A percentile compares a stretch with the other conserved stretches of the same genome.
These are phyloP conservation scores for Macrotrachela quadricornifera DNA, from an alignment of 1,140 invertebrate genomes.

Conservation along the genomic window DNA sequence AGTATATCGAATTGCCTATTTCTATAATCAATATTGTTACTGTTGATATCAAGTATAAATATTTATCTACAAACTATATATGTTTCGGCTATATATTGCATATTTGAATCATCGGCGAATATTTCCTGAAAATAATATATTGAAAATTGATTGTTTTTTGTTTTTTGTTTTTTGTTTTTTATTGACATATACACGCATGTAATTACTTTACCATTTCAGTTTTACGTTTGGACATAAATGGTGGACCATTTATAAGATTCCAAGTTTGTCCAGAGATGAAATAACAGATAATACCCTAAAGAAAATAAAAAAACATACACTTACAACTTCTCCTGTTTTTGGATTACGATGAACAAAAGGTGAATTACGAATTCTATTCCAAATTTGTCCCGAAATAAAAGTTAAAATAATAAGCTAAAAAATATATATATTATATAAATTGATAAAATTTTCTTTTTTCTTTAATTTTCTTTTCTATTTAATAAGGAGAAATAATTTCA, in stretches of 20 bases:
- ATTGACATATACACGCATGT: slow-evolving; percentile 8
- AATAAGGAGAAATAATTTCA: background rate
- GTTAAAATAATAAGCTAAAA: slow-evolving; percentile 66
- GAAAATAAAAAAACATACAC: slow-evolving; percentile 7
- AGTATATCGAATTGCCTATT: background rate
- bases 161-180: background rate
- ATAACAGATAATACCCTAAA: slow-evolving; percentile 65
- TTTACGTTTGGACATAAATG: slow-evolving; percentile 28
- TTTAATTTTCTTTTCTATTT: background rate
- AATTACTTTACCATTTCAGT: slow-evolving; percentile 27
- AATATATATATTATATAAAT: no score
- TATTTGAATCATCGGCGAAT: slow-evolving; percentile 26
- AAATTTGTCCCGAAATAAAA: slow-evolving; percentile 99
- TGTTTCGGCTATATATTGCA: slow-evolving; percentile 88
- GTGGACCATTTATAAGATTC: slow-evolving; percentile 90
- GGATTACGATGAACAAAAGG: slow-evolving; percentile 31
- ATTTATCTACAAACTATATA: slow-evolving; percentile 59
- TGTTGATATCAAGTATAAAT: no score
- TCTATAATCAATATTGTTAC: no score
- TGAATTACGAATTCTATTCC: slow-evolving; percentile 95
- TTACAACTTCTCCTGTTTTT: slow-evolving; percentile 27
- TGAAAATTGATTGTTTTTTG: background rate
- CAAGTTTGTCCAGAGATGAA: slow-evolving; percentile 99
- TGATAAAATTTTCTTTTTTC: background rate
- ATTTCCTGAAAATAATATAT: background rate